phyloP scores from a whole-genome alignment of 2,113 vertebrate species.

The Nannospalax galili region DNA sequence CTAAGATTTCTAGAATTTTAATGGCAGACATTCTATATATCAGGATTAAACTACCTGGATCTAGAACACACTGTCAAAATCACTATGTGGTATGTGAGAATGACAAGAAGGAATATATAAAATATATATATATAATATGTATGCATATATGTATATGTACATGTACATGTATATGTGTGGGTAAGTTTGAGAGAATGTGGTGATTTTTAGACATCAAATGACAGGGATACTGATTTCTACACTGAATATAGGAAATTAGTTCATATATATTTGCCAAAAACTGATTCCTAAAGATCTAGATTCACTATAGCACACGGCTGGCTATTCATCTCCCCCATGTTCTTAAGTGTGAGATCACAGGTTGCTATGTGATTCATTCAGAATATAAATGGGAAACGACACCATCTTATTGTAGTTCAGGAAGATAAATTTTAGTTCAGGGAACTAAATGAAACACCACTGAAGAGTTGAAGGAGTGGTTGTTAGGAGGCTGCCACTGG shows the following conservation, averaged over 20 bases:
- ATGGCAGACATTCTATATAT: background rate
- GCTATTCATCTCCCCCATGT: background rate
- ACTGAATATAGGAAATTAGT: background rate
- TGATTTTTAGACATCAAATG: background rate
- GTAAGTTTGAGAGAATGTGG: background rate
- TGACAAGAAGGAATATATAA: background rate
- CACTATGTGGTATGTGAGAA: background rate
- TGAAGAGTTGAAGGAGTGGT: background rate
- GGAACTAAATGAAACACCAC: background rate
- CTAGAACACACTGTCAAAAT: background rate
- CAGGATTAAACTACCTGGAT: background rate
- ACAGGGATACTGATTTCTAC: background rate
- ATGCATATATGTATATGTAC: too few relatives aligned
- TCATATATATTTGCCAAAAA: background rate
- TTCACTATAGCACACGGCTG: background rate
- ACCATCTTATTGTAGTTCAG: background rate
- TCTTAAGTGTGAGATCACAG: background rate
- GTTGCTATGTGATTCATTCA: slow-evolving; percentile 2
- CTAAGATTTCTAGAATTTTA: slow-evolving; percentile 49
- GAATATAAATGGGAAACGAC: background rate
- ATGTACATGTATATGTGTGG: background rate
- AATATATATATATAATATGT: background rate
- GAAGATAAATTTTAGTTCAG: background rate
- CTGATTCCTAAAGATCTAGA: background rate
- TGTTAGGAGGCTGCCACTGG: background rate